These are phyloP conservation scores for Hepsetus odoe DNA, from an alignment of 2,113 vertebrate species.

Conservation along the genomic window DNA sequence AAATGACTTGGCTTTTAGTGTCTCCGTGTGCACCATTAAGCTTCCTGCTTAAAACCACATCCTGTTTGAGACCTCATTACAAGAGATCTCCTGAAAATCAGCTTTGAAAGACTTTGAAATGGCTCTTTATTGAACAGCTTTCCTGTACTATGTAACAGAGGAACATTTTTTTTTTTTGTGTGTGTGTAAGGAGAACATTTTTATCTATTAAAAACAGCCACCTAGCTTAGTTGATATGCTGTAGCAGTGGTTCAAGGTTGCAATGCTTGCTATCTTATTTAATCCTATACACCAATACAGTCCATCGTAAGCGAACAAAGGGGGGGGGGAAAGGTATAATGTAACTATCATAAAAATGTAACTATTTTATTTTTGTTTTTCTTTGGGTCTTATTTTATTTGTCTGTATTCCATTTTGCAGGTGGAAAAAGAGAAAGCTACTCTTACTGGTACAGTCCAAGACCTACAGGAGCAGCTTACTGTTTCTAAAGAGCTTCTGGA, in stretches of 20 bases:
- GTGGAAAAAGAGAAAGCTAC: conserved; percentile 77
- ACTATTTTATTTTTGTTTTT: neutral
- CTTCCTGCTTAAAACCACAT: conserved; percentile 70
- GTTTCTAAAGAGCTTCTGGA: conserved; percentile 73
- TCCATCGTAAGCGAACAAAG: no score
- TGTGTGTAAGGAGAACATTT: neutral
- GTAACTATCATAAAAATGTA: no score
- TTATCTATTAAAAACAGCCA: no score
- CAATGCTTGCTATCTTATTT: no score
- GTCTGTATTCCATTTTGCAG: conserved; percentile 56
- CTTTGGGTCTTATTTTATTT: neutral
- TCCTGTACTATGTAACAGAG: conserved; percentile 12
- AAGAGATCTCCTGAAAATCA: conserved; percentile 2
- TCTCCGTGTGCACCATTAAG: conserved; percentile 12
- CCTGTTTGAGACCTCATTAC: conserved; percentile 42
- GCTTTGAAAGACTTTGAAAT: conserved; percentile 9
- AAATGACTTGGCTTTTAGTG: neutral
- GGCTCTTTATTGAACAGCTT: neutral
- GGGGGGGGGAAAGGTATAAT: no score
- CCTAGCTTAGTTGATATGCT: no score
- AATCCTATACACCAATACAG: no score
- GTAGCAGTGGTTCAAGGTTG: no score
- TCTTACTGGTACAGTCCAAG: conserved; percentile 72
- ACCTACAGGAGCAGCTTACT: conserved; percentile 78
- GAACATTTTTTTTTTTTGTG: conserved; percentile 57